These are phyloP conservation scores for Ylistrum balloti DNA, from an alignment of 1,140 invertebrate species.

Conservation along the genomic window DNA sequence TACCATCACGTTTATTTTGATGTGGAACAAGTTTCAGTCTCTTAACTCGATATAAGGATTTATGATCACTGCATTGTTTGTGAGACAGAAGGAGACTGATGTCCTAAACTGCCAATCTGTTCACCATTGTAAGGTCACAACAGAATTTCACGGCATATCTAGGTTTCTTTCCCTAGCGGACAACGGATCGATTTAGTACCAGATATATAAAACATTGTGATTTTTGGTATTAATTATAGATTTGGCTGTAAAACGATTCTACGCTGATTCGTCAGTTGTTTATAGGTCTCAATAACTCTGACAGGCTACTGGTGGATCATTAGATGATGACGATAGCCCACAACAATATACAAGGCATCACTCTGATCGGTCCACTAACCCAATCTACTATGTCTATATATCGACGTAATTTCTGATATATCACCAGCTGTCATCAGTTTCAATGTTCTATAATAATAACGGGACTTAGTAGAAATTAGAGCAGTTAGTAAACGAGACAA, in stretches of 20 bases:
- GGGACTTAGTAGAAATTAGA: neutral
- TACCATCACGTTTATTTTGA: no score
- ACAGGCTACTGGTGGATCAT: neutral
- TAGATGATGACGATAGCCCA: neutral
- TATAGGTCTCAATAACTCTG: neutral
- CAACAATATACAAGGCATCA: neutral
- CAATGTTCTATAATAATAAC: neutral
- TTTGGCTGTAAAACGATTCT: neutral
- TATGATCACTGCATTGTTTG: no score
- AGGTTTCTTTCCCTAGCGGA: neutral
- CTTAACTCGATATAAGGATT: no score
- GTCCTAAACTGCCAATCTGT: no score
- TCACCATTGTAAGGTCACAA: neutral
- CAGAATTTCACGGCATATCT: neutral
- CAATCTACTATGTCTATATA: neutral
- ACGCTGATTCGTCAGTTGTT: neutral
- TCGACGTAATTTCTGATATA: neutral
- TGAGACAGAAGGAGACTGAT: no score
- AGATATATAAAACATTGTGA: neutral
- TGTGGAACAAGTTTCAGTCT: no score
- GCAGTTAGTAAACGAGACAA: neutral
- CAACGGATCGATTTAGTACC: neutral
- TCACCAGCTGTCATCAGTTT: neutral
- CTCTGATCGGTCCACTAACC: neutral
- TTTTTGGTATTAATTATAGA: neutral